These are phyloP conservation scores for Agriopis marginaria DNA, from an alignment of 2,888 invertebrate genomes.

Conservation along the genomic window DNA sequence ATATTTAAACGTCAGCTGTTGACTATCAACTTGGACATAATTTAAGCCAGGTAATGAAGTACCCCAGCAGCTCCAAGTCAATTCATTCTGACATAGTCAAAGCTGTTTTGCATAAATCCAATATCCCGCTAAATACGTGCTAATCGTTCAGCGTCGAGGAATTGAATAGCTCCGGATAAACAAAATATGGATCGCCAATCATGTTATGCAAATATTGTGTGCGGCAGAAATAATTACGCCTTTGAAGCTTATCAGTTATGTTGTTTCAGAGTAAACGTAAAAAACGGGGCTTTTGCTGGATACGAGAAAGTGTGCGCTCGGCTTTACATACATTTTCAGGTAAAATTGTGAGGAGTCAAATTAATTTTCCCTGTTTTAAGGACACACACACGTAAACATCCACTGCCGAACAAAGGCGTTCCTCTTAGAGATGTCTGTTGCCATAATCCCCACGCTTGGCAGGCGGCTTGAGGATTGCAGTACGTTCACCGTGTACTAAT, in stretches of 20 bases:
- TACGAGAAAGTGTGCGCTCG: background rate
- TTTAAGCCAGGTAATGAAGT: constrained; percentile 1
- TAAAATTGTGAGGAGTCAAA: no score
- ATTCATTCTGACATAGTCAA: constrained; percentile 38
- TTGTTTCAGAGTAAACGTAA: constrained; percentile 26
- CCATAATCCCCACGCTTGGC: no score
- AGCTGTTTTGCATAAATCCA: constrained; percentile 65
- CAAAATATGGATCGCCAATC: constrained; percentile 56
- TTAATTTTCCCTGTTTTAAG: no score
- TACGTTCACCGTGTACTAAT: no score
- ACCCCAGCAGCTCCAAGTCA: constrained; percentile 22
- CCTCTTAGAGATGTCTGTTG: no score
- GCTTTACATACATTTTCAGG: no score
- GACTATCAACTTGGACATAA: background rate
- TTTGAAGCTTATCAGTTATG: constrained; percentile 26
- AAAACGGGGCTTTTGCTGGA: constrained; percentile 3
- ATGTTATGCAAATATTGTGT: constrained; percentile 55
- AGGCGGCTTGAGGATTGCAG: no score
- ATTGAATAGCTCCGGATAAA: constrained; percentile 57
- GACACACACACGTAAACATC: no score
- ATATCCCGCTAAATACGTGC: constrained; percentile 56
- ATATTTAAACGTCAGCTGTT: background rate
- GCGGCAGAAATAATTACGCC: constrained; percentile 23
- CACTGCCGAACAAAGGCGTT: no score
- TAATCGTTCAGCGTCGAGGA: constrained; percentile 57